Evolutionary conservation across 1,140 invertebrate genomes (phyloP).

Genomic region (Drosophila lacertosa): DNA sequence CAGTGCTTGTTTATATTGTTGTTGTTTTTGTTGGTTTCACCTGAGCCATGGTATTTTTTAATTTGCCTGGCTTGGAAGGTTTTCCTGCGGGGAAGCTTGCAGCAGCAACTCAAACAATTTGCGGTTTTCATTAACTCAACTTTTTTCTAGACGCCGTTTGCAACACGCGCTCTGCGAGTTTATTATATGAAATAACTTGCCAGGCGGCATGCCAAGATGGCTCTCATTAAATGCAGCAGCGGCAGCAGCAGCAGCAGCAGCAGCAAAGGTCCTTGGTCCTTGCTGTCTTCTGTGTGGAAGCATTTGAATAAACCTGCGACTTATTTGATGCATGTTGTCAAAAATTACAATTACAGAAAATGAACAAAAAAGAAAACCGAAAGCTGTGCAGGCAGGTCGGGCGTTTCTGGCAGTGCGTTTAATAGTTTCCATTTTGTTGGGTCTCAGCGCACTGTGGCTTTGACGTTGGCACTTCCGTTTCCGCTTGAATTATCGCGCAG

Average conservation of each 20-base stretch:
- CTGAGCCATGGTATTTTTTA: constrained; percentile 71
- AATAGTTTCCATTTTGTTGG: constrained; percentile 80
- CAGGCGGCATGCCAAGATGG: constrained; percentile 67
- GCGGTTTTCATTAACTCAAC: constrained; percentile 79
- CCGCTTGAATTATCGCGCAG: constrained; percentile 81
- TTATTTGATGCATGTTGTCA: constrained; percentile 57
- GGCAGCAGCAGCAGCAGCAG: no score
- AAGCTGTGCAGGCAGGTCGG: constrained; percentile 24
- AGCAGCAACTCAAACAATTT: constrained; percentile 78
- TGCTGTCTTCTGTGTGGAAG: constrained; percentile 13
- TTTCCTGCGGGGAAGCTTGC: constrained; percentile 21
- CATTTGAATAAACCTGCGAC: constrained; percentile 53
- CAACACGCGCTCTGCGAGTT: constrained; percentile 55
- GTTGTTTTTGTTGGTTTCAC: constrained; percentile 23
- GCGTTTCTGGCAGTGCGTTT: constrained; percentile 66
- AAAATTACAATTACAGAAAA: constrained; percentile 33
- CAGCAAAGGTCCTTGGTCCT: neutral
- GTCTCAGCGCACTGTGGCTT: constrained; percentile 64
- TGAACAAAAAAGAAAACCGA: neutral
- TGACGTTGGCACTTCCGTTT: constrained; percentile 81
- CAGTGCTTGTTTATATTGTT: constrained; percentile 38
- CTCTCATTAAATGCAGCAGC: constrained; percentile 76
- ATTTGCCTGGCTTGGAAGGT: constrained; percentile 56
- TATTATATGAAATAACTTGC: constrained; percentile 80
- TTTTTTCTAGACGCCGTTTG: constrained; percentile 41